A percentile compares a stretch with the other conserved stretches of the same genome.
Conservation (phyloP, 2,113 vertebrate species). For the Peromyscus californicus region DNA sequence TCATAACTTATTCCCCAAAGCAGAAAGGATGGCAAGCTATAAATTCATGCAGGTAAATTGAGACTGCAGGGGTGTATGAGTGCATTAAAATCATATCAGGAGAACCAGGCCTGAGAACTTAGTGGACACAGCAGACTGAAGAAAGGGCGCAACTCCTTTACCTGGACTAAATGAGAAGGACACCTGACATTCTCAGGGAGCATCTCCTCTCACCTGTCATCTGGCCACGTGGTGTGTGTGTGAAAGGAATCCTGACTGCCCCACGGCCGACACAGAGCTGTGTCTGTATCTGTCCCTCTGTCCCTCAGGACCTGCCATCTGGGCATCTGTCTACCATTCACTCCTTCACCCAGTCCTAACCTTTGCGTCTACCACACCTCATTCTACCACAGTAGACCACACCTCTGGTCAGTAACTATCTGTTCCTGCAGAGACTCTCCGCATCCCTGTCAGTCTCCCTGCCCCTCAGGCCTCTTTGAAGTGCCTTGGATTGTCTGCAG, state of each 20-base stretch:
- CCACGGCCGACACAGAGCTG: not conserved
- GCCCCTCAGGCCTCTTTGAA: not conserved
- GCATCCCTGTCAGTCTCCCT: not conserved
- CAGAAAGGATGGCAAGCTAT: no score
- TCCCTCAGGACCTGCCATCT: not conserved
- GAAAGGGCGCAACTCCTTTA: not conserved
- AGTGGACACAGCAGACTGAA: not conserved
- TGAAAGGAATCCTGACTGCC: not conserved
- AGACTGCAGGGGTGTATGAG: no score
- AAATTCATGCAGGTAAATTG: no score
- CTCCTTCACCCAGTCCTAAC: not conserved
- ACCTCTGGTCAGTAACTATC: not conserved
- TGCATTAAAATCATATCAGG: not conserved
- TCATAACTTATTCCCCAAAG: not conserved
- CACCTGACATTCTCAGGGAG: not conserved
- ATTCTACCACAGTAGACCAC: not conserved
- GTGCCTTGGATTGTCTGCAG: not conserved
- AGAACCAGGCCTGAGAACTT: not conserved
- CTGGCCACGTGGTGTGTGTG: not conserved
- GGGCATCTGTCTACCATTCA: not conserved
- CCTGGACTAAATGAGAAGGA: not conserved
- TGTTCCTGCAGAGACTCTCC: not conserved
- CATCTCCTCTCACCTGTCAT: not conserved
- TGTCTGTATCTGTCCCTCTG: not conserved
- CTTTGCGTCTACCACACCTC: not conserved